Base-by-base conservation (phyloP, 1,140 invertebrate genomes). In the Drosophila repletoides region DNA sequence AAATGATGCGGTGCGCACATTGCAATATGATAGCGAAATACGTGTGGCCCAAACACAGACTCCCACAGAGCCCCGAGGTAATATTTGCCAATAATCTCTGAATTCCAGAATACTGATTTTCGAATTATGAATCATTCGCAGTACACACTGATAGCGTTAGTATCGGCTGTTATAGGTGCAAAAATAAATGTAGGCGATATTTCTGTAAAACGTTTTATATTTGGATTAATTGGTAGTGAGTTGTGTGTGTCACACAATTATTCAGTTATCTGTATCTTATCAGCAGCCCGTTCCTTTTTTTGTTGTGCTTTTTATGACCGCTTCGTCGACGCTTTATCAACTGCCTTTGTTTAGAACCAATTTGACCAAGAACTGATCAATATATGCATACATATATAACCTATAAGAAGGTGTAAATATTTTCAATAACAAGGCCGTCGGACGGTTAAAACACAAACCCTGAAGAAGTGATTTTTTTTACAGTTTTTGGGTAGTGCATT, bases 21-120 rank as follows among this genome's bases (percentile, higher is more conserved):
- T 90, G 17, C 88, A 90, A 58, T 90, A 72, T 45, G 88, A 90
- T 10, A 89, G 76, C 36, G 86, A 90, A 55, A 88, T 90, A 31
- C 76, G 89, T 2, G 73, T 89, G 14, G 87, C 87, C 10, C 89
- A 90, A 51, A 73, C 75, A 46, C 29, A 55, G 5, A 58, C 6
- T 45, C 7, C 55, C 1, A 9, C 41, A 6, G 89, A 90, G 28
- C 88, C 88, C 1, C 72, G 83, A 76, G 88, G 88, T 89, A 79
- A n/a, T n/a, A n/a, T n/a, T n/a, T n/a, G n/a, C n/a, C 5, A 63
- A 48, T 5, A 21, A 43, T 15, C 1, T 19, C 28, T 14, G 2
- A n/a, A 45, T 33, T 31, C 3, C 4, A 10, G 10, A 26, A 12
- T 10, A 40, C 15, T 19, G 0, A 21, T 34, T 17, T 40, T 48